A percentile compares a stretch with the other conserved stretches of the same genome.
Evolutionary conservation across 2,113 vertebrate species (phyloP).

Genomic region (Amblyornis subalaris): DNA sequence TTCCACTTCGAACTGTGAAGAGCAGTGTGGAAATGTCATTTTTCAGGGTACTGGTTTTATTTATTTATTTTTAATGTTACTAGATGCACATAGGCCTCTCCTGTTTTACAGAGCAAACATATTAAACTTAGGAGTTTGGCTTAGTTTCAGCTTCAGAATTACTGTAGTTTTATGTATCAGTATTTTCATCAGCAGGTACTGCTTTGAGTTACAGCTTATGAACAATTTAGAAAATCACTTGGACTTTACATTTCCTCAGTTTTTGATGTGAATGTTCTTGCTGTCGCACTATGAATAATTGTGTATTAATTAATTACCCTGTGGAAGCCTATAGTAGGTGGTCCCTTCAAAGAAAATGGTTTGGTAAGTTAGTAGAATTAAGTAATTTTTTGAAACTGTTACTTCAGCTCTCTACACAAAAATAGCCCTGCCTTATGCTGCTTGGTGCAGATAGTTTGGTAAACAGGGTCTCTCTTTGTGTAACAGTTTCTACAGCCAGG

Average conservation of each 20-base stretch:
- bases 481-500: background rate
- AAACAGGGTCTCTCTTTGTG: background rate
- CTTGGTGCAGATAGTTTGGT: background rate
- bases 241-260: background rate
- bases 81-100: background rate
- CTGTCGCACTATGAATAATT: background rate
- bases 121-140: background rate
- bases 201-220: background rate
- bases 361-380: background rate
- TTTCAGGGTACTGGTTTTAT: background rate
- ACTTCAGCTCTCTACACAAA: background rate
- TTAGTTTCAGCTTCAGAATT: background rate
- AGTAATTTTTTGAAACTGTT: background rate
- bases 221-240: constrained; percentile 18
- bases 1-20: background rate
- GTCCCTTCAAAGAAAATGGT: background rate
- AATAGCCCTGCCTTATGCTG: background rate
- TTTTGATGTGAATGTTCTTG: background rate
- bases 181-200: background rate
- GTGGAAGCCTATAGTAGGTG: background rate
- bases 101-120: background rate
- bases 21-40: background rate
- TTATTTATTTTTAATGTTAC: constrained; percentile 21
- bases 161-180: background rate
- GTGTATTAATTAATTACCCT: background rate